Evolutionary conservation across 1,140 invertebrate species (phyloP).

Genomic region (Leptonema lineaticorne): DNA sequence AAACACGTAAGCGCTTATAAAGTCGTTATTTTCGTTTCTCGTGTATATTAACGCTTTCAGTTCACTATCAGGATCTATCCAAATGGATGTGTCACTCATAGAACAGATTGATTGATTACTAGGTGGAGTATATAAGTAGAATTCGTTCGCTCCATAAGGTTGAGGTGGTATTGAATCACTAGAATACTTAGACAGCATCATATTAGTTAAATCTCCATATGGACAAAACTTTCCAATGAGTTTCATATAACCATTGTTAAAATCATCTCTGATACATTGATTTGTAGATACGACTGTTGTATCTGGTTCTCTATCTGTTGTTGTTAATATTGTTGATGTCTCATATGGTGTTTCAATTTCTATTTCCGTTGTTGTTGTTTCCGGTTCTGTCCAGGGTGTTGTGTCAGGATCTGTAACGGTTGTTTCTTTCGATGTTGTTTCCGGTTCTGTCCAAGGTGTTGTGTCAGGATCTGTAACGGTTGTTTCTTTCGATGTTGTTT

Average conservation of each 20-base stretch:
- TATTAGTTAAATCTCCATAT: neutral
- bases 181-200: neutral
- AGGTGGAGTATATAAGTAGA: neutral
- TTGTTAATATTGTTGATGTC: neutral
- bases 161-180: neutral
- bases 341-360: too few relatives aligned
- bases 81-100: neutral
- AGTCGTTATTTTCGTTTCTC: neutral
- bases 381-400: too few relatives aligned
- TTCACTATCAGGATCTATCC: neutral
- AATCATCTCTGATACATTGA: neutral
- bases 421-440: too few relatives aligned
- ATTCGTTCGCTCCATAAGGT: neutral
- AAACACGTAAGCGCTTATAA: neutral
- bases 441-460: too few relatives aligned
- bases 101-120: neutral
- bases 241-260: neutral
- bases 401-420: too few relatives aligned
- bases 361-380: too few relatives aligned
- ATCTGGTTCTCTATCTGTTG: neutral
- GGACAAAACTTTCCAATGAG: neutral
- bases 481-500: too few relatives aligned
- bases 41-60: neutral
- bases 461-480: too few relatives aligned
- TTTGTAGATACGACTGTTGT: neutral